These are phyloP conservation scores for Oceanodroma leucorhoa DNA, from an alignment of 2,797 vertebrate genomes.

Conservation along the genomic window DNA sequence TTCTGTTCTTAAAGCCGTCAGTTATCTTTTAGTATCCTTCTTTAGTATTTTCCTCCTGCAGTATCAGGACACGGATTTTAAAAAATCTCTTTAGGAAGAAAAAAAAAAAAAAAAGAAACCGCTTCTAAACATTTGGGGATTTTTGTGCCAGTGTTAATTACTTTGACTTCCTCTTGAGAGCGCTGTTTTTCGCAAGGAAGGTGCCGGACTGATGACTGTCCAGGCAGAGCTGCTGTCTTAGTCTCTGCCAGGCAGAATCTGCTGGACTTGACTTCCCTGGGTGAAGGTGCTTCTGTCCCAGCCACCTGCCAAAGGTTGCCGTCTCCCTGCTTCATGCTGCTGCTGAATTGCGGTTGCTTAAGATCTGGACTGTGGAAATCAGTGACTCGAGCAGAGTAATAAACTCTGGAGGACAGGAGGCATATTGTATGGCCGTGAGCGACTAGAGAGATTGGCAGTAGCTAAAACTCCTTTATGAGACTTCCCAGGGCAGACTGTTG, in stretches of 20 bases:
- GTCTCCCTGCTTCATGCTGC: neutral
- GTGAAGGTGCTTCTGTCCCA: neutral
- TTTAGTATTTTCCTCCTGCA: neutral
- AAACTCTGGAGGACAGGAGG: conserved; percentile 35
- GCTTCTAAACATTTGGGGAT: neutral
- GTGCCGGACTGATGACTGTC: neutral
- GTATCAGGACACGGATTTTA: neutral
- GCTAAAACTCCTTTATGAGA: conserved; percentile 45
- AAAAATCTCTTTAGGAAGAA: neutral
- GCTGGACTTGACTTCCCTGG: neutral
- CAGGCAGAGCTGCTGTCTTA: neutral
- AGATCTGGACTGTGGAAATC: neutral
- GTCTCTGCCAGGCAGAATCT: neutral
- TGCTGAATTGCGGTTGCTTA: neutral
- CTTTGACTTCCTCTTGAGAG: neutral
- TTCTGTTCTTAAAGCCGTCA: neutral
- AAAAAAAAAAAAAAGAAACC: neutral
- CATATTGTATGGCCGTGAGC: conserved; percentile 16
- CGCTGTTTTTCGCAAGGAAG: fast-evolving
- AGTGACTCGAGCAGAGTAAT: neutral
- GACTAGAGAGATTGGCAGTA: conserved; percentile 28
- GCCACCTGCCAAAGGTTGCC: neutral
- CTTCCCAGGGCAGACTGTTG: neutral
- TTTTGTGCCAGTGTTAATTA: neutral
- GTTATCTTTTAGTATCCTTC: neutral